Evolutionary conservation across 1,140 invertebrate genomes (phyloP).

Genomic region (Drosophila bocqueti): DNA sequence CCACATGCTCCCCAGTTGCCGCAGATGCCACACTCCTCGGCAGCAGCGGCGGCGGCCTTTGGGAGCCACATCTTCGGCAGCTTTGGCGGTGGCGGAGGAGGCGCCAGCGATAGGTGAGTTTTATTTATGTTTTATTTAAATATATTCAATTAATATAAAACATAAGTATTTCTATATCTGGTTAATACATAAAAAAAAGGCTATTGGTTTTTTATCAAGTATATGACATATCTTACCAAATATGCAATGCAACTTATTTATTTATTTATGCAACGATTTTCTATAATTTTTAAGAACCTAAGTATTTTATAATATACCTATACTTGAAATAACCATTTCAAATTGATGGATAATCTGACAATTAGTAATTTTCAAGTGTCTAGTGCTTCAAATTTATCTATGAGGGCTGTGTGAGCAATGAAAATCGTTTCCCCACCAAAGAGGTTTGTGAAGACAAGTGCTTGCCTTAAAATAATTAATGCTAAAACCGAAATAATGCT

Average conservation of each 20-base stretch:
- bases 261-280: too few relatives aligned
- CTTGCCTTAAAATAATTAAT: slow-evolving; percentile 40
- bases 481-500: neutral
- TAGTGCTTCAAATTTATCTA: slow-evolving; percentile 88
- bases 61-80: slow-evolving; percentile 79
- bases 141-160: neutral
- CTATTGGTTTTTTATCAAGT: too few relatives aligned
- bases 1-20: slow-evolving; percentile 66
- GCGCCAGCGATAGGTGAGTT: slow-evolving; percentile 70
- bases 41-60: slow-evolving; percentile 72
- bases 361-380: too few relatives aligned
- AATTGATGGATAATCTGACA: too few relatives aligned
- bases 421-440: slow-evolving; percentile 89
- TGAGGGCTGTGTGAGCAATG: slow-evolving; percentile 94
- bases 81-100: slow-evolving; percentile 62
- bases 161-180: too few relatives aligned
- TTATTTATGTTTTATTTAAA: neutral
- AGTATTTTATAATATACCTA: too few relatives aligned
- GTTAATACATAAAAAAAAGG: too few relatives aligned
- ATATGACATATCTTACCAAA: too few relatives aligned
- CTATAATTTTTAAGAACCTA: too few relatives aligned
- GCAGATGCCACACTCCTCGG: slow-evolving; percentile 60
- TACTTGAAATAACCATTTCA: too few relatives aligned
- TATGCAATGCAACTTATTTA: too few relatives aligned
- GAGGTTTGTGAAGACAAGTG: slow-evolving; percentile 49